A percentile compares a stretch with the other conserved stretches of the same genome.
Conservation (phyloP, 2,888 invertebrate genomes). For the Drosophila anomelani region DNA sequence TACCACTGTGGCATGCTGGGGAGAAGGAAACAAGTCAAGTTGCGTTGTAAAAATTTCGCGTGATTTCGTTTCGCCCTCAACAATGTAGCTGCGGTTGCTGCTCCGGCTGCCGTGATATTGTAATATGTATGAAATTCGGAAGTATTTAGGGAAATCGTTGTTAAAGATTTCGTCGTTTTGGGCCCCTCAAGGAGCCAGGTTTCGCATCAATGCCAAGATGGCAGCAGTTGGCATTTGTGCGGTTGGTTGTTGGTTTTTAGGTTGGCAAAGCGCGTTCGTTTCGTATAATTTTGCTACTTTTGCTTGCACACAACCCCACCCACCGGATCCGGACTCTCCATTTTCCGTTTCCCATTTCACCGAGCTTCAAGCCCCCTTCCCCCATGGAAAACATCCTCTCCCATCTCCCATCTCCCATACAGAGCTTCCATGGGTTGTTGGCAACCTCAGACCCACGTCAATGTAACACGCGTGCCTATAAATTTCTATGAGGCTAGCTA, state of each 20-base stretch:
- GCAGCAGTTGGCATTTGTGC: conserved; percentile 45
- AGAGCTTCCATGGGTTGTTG: background rate
- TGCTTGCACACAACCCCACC: conserved; percentile 35
- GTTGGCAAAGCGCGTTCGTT: conserved; percentile 37
- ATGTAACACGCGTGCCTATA: conserved; percentile 68
- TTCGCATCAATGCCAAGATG: conserved; percentile 39
- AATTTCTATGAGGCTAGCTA: conserved; percentile 58
- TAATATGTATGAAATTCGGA: conserved; percentile 79
- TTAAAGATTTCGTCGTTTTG: conserved; percentile 68
- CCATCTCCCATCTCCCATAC: background rate
- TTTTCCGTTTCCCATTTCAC: conserved; percentile 3
- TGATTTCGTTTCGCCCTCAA: conserved; percentile 69
- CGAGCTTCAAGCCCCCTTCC: background rate
- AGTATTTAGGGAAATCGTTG: conserved; percentile 82
- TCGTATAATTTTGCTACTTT: conserved; percentile 62
- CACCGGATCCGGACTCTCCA: conserved; percentile 9
- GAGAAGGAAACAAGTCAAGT: conserved; percentile 55
- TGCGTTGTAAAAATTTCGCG: conserved; percentile 75
- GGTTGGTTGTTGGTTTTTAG: conserved; percentile 28
- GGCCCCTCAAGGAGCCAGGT: conserved; percentile 41
- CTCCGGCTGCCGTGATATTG: conserved; percentile 58
- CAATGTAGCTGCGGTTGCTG: conserved; percentile 47
- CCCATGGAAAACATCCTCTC: background rate
- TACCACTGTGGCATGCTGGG: conserved; percentile 50
- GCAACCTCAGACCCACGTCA: conserved; percentile 49